phyloP scores from a whole-genome alignment of 2,797 vertebrate genomes.

The Neosalanx taihuensis region DNA sequence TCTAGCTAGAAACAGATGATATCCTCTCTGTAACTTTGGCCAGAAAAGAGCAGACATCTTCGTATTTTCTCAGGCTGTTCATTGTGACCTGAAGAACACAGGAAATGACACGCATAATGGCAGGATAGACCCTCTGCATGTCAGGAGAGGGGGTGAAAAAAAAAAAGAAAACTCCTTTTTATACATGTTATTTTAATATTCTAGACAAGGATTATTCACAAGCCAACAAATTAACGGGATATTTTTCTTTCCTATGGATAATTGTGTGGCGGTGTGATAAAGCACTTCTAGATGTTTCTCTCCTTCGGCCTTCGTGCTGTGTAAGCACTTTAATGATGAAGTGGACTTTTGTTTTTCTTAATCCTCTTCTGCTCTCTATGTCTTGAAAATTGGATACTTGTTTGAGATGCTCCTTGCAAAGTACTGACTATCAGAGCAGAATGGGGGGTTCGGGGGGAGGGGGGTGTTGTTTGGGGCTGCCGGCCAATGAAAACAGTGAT shows the following conservation, averaged over 20 bases:
- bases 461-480: not conserved
- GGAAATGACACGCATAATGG: too few relatives aligned
- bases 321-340: conserved; percentile 8
- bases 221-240: not conserved
- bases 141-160: too few relatives aligned
- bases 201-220: conserved; percentile 5
- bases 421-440: conserved; percentile 2
- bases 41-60: too few relatives aligned
- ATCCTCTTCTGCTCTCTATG: not conserved
- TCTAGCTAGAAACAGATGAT: conserved; percentile 48
- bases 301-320: conserved; percentile 1
- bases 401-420: conserved; percentile 10
- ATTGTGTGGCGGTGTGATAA: not conserved
- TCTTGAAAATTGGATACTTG: conserved; percentile 5
- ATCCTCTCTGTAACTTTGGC: too few relatives aligned
- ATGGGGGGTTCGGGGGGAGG: not conserved
- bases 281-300: not conserved
- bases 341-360: conserved; percentile 15
- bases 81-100: too few relatives aligned
- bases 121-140: too few relatives aligned
- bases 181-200: not conserved
- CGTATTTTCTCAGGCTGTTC: too few relatives aligned
- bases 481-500: not conserved
- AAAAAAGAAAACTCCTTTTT: too few relatives aligned
- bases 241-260: not conserved